phyloP scores from a whole-genome alignment of 2,888 invertebrate species.

The Pemphredon lugubris region DNA sequence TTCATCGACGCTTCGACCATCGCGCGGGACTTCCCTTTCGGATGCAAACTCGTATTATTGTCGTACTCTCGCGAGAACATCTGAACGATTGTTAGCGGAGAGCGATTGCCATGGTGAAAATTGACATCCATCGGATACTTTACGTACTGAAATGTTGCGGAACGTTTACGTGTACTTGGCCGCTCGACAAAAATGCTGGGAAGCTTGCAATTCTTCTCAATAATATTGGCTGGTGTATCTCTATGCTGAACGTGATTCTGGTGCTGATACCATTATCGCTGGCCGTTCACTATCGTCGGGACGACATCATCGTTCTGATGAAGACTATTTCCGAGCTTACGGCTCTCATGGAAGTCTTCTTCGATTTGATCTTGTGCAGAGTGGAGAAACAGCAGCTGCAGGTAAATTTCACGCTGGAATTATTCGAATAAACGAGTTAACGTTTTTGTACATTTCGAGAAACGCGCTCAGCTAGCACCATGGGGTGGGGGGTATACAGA shows the following conservation, averaged over 20 bases:
- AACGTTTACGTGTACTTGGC: slow-evolving; percentile 65
- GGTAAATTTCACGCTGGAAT: no score
- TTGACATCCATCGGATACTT: neutral
- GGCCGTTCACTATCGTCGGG: slow-evolving; percentile 59
- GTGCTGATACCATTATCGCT: slow-evolving; percentile 59
- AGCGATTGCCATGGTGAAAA: no score
- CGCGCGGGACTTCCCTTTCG: neutral
- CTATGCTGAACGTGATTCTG: slow-evolving; percentile 52
- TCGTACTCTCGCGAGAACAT: no score
- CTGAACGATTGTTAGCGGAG: no score
- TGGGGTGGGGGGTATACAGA: no score
- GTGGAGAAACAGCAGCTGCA: slow-evolving; percentile 58
- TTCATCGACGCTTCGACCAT: no score
- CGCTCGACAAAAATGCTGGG: slow-evolving; percentile 36
- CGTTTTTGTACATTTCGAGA: no score
- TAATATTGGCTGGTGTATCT: slow-evolving; percentile 59
- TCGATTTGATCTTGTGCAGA: slow-evolving; percentile 66
- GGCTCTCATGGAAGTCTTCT: slow-evolving; percentile 60
- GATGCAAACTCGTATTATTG: no score
- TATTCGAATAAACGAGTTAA: no score
- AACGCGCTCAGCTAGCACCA: no score
- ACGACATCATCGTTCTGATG: slow-evolving; percentile 54
- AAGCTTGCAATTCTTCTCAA: slow-evolving; percentile 21
- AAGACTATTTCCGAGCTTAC: slow-evolving; percentile 67
- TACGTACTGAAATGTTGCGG: slow-evolving; percentile 46